Evolutionary conservation across 1,140 invertebrate species (phyloP), one percentile per base, ranked within the genome.

Genomic region (Augochlora pura): DNA sequence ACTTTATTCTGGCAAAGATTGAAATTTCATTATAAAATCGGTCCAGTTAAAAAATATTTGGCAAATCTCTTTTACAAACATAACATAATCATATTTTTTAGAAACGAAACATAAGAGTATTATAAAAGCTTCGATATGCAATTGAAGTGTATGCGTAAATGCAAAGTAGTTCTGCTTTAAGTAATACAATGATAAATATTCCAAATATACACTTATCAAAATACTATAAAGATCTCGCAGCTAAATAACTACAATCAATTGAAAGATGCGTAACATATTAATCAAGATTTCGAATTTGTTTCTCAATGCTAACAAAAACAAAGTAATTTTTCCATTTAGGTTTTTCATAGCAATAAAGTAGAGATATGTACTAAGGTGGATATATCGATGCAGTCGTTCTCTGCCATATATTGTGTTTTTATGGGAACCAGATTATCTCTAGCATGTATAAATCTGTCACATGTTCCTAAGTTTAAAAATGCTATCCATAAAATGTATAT

Each of bases 401-500:
- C 42, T 66, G 52, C 57, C n/a, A 54, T 77, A 84, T 63, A 77
- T 77, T 69, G 64, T 59, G 65, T 80, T 80, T 73, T 59, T 27
- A 67, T 77, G 67, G 65, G 49, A 73, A 77, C 21, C 52, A 63
- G 59, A 73, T 65, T 27, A 27, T 80, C 82, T 59, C 49, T 38
- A 81, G 16, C 60, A 39, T 84, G 62, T 77, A 80, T 70, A 80
- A 82, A 80, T 83, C 59, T 70, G 65, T 80, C 52, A 65, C 25
- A 78, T 73, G 74, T 71, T 62, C 71, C 59, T 73, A 85, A 70
- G 32, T 74, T 84, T 83, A 87, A 82, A 87, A 88, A 83, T 71
- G 81, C 74, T 79, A 72, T 81, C 32, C 78, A 68, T 84, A 82
- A 89, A 83, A 83, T 70, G 72, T 86, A 74, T 86, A 89, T 83